A percentile compares a stretch with the other conserved stretches of the same genome.
phyloP scores from a whole-genome alignment of 2,113 vertebrate species.

The Cottus gobio region DNA sequence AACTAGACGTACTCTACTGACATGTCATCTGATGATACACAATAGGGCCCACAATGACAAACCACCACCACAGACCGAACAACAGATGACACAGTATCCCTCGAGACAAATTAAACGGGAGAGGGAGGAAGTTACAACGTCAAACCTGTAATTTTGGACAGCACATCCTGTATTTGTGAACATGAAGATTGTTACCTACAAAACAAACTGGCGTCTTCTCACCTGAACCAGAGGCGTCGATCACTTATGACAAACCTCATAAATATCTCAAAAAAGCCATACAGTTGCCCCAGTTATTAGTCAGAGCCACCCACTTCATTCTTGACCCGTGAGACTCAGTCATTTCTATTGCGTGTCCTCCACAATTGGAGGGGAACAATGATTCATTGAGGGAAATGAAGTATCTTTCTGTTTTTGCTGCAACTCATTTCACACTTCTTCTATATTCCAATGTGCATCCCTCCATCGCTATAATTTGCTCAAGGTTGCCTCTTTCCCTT shows the following conservation, averaged over 20 bases:
- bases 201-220: background rate
- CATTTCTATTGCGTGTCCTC: slow-evolving; percentile 18
- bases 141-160: slow-evolving; percentile 32
- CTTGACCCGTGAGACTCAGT: slow-evolving; percentile 48
- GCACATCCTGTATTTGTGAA: slow-evolving; percentile 25
- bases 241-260: slow-evolving; percentile 1
- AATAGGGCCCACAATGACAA: slow-evolving; percentile 31
- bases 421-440: slow-evolving; percentile 23
- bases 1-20: background rate
- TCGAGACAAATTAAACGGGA: slow-evolving; percentile 7
- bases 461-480: slow-evolving; percentile 24
- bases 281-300: slow-evolving; percentile 30
- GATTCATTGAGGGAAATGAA: slow-evolving; percentile 40
- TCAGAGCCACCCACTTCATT: slow-evolving; percentile 57
- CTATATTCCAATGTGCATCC: slow-evolving; percentile 20
- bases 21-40: slow-evolving; percentile 33
- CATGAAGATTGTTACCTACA: slow-evolving; percentile 7
- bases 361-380: slow-evolving; percentile 33
- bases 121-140: slow-evolving; percentile 21
- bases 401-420: slow-evolving; percentile 36
- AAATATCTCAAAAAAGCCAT: background rate
- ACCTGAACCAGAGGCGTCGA: background rate
- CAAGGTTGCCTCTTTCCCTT: slow-evolving; percentile 14
- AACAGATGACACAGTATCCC: slow-evolving; percentile 32
- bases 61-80: slow-evolving; percentile 4